Conservation (phyloP, 1,140 invertebrate species). For the Aphaenogaster rudis region DNA sequence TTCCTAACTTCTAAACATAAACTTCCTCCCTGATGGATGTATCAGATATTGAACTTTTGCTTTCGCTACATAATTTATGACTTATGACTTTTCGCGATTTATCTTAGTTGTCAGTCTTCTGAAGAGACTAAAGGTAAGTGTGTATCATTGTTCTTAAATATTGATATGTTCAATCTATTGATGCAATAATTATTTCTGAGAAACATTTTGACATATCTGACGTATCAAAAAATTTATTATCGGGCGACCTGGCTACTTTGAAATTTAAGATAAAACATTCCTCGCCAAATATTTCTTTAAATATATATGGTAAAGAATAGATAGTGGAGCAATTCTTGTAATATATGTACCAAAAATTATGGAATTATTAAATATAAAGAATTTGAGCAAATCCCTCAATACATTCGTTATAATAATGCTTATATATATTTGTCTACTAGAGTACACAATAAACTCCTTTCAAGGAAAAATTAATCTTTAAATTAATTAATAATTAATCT, state of each 20-base stretch:
- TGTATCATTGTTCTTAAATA: background rate
- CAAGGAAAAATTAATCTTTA: background rate
- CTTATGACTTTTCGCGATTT: conserved; percentile 21
- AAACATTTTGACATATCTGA: background rate
- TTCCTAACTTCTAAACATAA: background rate
- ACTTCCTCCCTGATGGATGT: background rate
- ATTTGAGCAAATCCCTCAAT: background rate
- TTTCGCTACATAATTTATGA: background rate
- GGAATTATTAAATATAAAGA: conserved; percentile 8
- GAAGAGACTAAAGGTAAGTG: background rate
- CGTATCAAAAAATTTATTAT: background rate
- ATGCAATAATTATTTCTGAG: conserved; percentile 20
- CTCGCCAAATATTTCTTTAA: background rate
- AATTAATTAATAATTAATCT: conserved; percentile 3
- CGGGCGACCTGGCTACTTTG: background rate
- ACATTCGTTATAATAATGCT: background rate
- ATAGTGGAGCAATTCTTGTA: background rate
- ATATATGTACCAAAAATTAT: background rate
- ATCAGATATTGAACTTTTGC: background rate
- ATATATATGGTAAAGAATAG: no score
- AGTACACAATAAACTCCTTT: background rate
- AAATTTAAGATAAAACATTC: background rate
- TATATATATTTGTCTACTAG: background rate
- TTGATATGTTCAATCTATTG: background rate
- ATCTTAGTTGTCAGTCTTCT: conserved; percentile 10